Evolutionary conservation across 2,113 vertebrate species (phyloP).

Genomic region (Meriones unguiculatus): DNA sequence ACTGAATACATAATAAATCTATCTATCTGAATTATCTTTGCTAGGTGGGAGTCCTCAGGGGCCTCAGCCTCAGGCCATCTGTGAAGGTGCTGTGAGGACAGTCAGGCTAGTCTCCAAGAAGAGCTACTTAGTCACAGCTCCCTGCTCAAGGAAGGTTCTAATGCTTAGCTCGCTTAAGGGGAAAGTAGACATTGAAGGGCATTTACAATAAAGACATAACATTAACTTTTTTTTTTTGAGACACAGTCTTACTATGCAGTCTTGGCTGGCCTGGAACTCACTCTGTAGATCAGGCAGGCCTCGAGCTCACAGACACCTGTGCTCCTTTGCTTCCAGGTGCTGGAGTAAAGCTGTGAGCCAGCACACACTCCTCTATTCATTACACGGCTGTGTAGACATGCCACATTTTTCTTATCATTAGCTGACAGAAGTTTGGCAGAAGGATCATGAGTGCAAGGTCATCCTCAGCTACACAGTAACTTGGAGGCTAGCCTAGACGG

Average conservation of each 20-base stretch:
- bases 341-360: not conserved
- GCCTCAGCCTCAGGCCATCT: not conserved
- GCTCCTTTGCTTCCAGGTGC: not conserved
- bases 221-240: not conserved
- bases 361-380: not conserved
- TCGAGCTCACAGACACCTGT: not conserved
- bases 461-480: not conserved
- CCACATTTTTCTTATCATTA: not conserved
- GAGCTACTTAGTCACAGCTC: not conserved
- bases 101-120: not conserved
- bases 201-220: not conserved
- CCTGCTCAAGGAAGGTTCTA: not conserved
- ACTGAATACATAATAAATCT: no score
- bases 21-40: not conserved
- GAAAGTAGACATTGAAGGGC: not conserved
- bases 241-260: not conserved
- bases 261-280: not conserved
- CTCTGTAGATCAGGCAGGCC: not conserved
- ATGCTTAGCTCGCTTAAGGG: not conserved
- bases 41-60: not conserved
- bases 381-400: no score
- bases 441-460: not conserved
- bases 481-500: not conserved
- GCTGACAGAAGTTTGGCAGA: not conserved
- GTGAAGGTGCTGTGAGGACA: not conserved